A percentile compares a stretch with the other conserved stretches of the same genome.
These are phyloP conservation scores for Bombyx mandarina DNA, from an alignment of 1,140 invertebrate species.

Conservation along the genomic window DNA sequence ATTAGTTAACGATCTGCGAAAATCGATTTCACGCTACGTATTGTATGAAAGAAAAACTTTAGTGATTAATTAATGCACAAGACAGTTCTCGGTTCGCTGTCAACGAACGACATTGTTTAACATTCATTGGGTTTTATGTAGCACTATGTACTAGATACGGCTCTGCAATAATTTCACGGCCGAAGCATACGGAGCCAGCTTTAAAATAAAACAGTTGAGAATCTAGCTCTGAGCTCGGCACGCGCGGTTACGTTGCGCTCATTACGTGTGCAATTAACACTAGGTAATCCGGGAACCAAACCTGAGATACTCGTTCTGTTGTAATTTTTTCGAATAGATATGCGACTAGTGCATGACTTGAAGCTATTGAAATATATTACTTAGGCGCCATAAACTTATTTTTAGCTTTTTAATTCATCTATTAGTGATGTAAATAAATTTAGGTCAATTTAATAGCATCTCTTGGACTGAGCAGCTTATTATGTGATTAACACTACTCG, in stretches of 20 bases:
- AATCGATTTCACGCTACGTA: slow-evolving; percentile 16
- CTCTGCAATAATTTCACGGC: slow-evolving; percentile 60
- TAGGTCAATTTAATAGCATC: no score
- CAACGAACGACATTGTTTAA: slow-evolving; percentile 52
- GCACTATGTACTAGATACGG: slow-evolving; percentile 27
- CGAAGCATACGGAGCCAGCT: slow-evolving; percentile 36
- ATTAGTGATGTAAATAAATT: no score
- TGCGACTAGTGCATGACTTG: no score
- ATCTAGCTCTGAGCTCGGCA: slow-evolving; percentile 43
- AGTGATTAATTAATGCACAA: slow-evolving; percentile 26
- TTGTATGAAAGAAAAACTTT: slow-evolving; percentile 7
- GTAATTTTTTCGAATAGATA: no score
- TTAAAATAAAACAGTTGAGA: slow-evolving; percentile 67
- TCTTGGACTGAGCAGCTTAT: no score
- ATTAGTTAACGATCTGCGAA: neutral
- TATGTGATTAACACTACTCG: no score
- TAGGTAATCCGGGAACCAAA: neutral
- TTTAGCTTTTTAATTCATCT: no score
- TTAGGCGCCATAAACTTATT: no score
- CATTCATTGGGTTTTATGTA: slow-evolving; percentile 37
- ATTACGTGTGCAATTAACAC: slow-evolving; percentile 42
- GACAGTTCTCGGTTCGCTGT: slow-evolving; percentile 24
- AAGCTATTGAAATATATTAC: no score
- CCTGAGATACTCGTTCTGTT: no score
- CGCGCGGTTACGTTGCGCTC: slow-evolving; percentile 33